These are phyloP conservation scores for Scaptomyza montana DNA, from an alignment of 1,140 invertebrate species.

Conservation along the genomic window DNA sequence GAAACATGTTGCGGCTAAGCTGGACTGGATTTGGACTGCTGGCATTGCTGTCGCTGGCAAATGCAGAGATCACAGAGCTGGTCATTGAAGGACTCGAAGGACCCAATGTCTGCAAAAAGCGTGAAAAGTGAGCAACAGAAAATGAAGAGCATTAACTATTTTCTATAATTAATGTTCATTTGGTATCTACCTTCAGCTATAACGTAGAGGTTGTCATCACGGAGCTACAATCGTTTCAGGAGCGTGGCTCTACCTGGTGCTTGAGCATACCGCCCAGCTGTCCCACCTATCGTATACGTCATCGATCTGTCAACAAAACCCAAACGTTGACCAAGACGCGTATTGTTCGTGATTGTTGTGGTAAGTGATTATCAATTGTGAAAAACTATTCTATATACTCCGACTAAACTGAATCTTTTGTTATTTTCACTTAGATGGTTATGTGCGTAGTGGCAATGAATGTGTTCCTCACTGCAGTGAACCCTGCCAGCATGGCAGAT, in stretches of 20 bases:
- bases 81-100: constrained; percentile 47
- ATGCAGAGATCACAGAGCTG: constrained; percentile 56
- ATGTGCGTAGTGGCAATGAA: constrained; percentile 87
- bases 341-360: constrained; percentile 93
- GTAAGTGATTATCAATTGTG: constrained; percentile 67
- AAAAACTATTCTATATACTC: no score
- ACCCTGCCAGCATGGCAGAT: constrained; percentile 92
- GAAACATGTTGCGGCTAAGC: constrained; percentile 34
- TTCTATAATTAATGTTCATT: background rate
- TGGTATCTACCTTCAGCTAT: constrained; percentile 41
- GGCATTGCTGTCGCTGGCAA: constrained; percentile 22
- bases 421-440: constrained; percentile 85
- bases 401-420: no score
- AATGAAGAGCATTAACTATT: background rate
- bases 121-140: constrained; percentile 58
- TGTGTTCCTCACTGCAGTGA: constrained; percentile 92
- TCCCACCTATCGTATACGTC: constrained; percentile 92
- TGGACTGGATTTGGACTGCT: constrained; percentile 16
- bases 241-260: constrained; percentile 92
- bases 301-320: constrained; percentile 89
- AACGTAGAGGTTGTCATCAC: constrained; percentile 85
- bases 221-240: constrained; percentile 91
- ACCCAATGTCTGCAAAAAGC: constrained; percentile 74
- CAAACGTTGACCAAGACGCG: constrained; percentile 89
- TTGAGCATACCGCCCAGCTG: constrained; percentile 92